Evolutionary conservation across 1,140 invertebrate species (phyloP).

Genomic region (Leptoteleia sp.): DNA sequence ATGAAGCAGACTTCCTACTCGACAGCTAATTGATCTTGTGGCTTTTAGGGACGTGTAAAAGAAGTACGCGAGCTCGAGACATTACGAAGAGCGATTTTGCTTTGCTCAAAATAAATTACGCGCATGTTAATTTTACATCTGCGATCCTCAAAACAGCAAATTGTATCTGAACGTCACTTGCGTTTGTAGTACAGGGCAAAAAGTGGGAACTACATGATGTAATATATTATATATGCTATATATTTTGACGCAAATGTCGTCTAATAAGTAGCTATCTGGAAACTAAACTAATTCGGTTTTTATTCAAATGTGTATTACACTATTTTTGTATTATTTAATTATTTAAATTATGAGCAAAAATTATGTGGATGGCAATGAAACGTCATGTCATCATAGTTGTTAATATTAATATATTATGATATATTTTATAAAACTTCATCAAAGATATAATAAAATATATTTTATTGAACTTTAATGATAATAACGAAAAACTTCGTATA

Average conservation of each 20-base stretch:
- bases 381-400: too few relatives aligned
- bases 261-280: not conserved
- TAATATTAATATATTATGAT: too few relatives aligned
- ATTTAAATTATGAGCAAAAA: too few relatives aligned
- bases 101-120: conserved; percentile 67
- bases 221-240: conserved; percentile 45
- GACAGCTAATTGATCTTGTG: conserved; percentile 72
- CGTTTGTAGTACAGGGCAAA: conserved; percentile 45
- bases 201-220: conserved; percentile 57
- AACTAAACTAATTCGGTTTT: conserved; percentile 1
- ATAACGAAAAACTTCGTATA: too few relatives aligned
- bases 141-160: conserved; percentile 65
- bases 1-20: conserved; percentile 73
- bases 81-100: conserved; percentile 67
- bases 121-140: conserved; percentile 67
- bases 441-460: too few relatives aligned
- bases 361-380: too few relatives aligned
- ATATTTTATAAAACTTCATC: too few relatives aligned
- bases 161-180: conserved; percentile 62
- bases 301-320: not conserved
- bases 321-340: too few relatives aligned
- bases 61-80: conserved; percentile 63
- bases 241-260: conserved; percentile 38
- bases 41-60: conserved; percentile 67
- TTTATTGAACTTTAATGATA: too few relatives aligned